A percentile compares a stretch with the other conserved stretches of the same genome.
Evolutionary conservation across 2,888 invertebrate genomes (phyloP).

Genomic region (Perizoma affinitatum): DNA sequence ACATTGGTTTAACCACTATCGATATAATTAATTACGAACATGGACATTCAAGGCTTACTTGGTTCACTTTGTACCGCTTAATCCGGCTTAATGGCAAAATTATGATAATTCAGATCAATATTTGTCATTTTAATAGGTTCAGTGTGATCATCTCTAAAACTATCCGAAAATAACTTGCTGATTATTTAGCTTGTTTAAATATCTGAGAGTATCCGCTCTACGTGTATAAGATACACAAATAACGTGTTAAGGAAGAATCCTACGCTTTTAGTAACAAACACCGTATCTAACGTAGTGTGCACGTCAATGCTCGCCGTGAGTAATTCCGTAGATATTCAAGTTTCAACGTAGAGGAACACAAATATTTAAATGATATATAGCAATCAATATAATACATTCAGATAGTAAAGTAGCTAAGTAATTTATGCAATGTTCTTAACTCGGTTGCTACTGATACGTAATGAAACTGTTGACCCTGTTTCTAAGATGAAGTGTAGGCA

Average conservation of each 20-base stretch:
- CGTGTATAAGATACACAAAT: conserved; percentile 44
- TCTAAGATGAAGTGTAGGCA: conserved; percentile 68
- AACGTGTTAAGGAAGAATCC: conserved; percentile 56
- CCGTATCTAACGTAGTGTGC: conserved; percentile 56
- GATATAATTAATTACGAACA: conserved; percentile 39
- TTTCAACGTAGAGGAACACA: conserved; percentile 34
- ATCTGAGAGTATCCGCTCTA: conserved; percentile 20
- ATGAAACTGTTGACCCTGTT: conserved; percentile 70
- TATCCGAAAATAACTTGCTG: conserved; percentile 30
- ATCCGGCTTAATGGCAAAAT: conserved; percentile 45
- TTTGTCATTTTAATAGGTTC: conserved; percentile 46
- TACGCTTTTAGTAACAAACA: conserved; percentile 58
- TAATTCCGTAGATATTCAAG: conserved; percentile 46
- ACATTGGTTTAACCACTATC: conserved; percentile 35
- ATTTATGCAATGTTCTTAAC: conserved; percentile 26
- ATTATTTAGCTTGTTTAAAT: conserved; percentile 25
- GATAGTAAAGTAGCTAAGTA: conserved; percentile 16
- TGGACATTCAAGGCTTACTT: conserved; percentile 36
- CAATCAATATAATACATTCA: conserved; percentile 19
- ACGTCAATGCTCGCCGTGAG: conserved; percentile 60
- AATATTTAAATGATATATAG: conserved; percentile 14
- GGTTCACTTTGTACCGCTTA: conserved; percentile 35
- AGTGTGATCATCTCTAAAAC: conserved; percentile 38
- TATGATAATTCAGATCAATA: conserved; percentile 45
- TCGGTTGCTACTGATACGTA: conserved; percentile 40